Base-by-base conservation (phyloP, 1,140 invertebrate species). In the Calycopis cecrops region DNA sequence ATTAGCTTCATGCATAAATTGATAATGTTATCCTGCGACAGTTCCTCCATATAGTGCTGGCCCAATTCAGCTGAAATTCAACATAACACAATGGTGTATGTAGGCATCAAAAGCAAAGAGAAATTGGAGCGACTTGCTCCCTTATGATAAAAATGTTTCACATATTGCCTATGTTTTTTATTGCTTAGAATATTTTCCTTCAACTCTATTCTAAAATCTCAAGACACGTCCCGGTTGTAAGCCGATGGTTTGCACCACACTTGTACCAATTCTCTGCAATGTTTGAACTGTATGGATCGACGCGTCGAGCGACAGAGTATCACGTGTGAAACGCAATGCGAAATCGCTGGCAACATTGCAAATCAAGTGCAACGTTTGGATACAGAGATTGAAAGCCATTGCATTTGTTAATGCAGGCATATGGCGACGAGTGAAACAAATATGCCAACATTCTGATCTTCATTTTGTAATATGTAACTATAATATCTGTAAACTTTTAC, bases 211-310 rank as follows among this genome's bases (percentile, higher is more conserved):
- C 21, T 6, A 28, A 28, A 28, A 3, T 28, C 21, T 6, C 6
- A 28, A 6, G 21, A 28, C 21, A 28, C 21, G 2, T 6, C 21
- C 2, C 21, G 35, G 10, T 54, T 12, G 3, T 35, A 40, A 52
- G 14, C 21, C 21, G 11, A 10, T 62, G n/a, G 11, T 49, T 60
- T 58, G 49, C 9, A 44, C 49, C 55, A 48, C 6, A 48, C 9
- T 11, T 16, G 53, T 57, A 65, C 58, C 60, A 57, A 55, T 28
- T 28, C 21, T 28, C 40, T 49, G 64, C 53, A 59, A 65, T 60
- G 64, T 59, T 63, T 62, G 67, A 69, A 62, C 57, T 60, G 62
- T 63, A 70, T 60, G 58, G 67, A 67, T 70, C 65, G 65, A 50
- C 47, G 55, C 62, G 51, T 59, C 55, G 53, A 66, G 55, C 55